phyloP scores from a whole-genome alignment of 2,797 vertebrate genomes.

The Steatocranus sp. region DNA sequence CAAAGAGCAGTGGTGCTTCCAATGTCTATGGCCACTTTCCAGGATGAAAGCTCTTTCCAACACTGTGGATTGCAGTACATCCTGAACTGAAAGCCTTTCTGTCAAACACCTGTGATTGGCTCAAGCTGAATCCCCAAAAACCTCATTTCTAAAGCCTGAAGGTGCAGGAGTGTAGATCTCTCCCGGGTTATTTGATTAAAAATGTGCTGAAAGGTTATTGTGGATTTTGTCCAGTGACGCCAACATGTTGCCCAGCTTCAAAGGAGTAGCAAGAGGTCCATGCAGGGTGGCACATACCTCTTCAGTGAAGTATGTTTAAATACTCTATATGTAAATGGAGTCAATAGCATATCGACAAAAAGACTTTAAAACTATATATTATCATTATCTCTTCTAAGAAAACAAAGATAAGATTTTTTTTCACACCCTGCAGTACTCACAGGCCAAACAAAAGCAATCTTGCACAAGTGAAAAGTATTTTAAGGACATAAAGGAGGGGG shows the following conservation, averaged over 20 bases:
- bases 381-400: background rate
- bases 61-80: background rate
- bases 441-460: too few relatives aligned
- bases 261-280: background rate
- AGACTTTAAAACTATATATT: background rate
- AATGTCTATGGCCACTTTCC: background rate
- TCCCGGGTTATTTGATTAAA: background rate
- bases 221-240: background rate
- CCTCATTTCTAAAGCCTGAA: background rate
- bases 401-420: background rate
- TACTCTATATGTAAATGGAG: background rate
- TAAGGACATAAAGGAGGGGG: too few relatives aligned
- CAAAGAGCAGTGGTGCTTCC: background rate
- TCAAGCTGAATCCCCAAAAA: background rate
- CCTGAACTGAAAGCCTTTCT: accelerated
- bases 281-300: background rate
- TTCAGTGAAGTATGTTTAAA: background rate
- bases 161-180: background rate
- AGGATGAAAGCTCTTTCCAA: background rate
- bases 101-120: background rate
- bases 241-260: background rate
- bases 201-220: background rate
- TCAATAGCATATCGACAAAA: background rate
- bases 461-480: too few relatives aligned
- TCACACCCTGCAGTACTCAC: too few relatives aligned